Percentiles rank a stretch among this genome's conserved stretches.
Evolutionary conservation across 2,797 vertebrate species (phyloP).

Genomic region (Nannoperca obscura): DNA sequence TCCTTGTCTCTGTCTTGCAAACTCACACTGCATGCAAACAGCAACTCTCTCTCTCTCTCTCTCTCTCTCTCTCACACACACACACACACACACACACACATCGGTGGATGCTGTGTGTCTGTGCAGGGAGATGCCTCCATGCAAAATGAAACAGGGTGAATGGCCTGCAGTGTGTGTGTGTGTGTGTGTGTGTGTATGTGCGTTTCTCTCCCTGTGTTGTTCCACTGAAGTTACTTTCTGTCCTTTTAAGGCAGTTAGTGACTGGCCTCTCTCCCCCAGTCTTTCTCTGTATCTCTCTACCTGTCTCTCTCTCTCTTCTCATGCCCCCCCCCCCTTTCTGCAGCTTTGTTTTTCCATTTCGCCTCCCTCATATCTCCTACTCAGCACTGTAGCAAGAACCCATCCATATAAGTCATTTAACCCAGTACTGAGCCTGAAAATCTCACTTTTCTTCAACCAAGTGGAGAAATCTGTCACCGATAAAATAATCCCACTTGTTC

Average conservation of each 20-base stretch:
- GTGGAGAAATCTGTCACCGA: constrained; percentile 55
- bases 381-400: constrained; percentile 50
- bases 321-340: constrained; percentile 33
- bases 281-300: constrained; percentile 31
- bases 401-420: constrained; percentile 79
- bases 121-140: constrained; percentile 18
- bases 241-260: constrained; percentile 82
- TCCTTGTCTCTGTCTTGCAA: constrained; percentile 45
- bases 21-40: constrained; percentile 47
- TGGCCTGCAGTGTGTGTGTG: constrained; percentile 4
- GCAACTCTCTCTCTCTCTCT: constrained; percentile 2
- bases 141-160: constrained; percentile 43
- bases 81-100: constrained; percentile 33
- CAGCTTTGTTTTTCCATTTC: constrained; percentile 73
- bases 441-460: constrained; percentile 62
- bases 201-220: constrained; percentile 39
- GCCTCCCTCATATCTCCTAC: constrained; percentile 53
- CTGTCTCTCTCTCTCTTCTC: constrained; percentile 48
- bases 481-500: constrained; percentile 66
- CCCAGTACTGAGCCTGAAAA: constrained; percentile 61
- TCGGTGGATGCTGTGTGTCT: constrained; percentile 24
- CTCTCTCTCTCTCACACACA: constrained; percentile 2
- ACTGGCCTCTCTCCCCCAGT: constrained; percentile 38
- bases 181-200: constrained; percentile 28
- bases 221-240: constrained; percentile 65